A percentile compares a stretch with the other conserved stretches of the same genome.
phyloP scores from a whole-genome alignment of 2,113 vertebrate genomes.

The Anthoscopus minutus region DNA sequence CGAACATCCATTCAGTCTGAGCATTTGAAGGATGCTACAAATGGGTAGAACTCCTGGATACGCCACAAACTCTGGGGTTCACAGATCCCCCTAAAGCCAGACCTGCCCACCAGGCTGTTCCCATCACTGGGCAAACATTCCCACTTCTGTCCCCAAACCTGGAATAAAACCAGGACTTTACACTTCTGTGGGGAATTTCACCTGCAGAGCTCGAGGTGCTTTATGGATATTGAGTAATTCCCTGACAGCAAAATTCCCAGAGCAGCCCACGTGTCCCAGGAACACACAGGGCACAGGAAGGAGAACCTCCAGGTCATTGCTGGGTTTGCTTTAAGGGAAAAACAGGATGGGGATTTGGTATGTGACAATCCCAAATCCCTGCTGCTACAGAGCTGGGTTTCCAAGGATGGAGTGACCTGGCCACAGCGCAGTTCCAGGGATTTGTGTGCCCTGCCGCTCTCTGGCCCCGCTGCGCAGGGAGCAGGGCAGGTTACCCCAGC shows the following conservation, averaged over 20 bases:
- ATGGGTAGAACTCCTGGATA: not conserved
- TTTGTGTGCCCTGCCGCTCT: accelerated
- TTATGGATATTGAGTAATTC: not conserved
- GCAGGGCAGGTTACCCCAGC: accelerated
- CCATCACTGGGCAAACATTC: not conserved
- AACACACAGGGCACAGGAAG: accelerated
- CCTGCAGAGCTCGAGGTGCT: not conserved
- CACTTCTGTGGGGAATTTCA: not conserved
- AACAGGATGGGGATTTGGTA: accelerated
- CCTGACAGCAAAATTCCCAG: accelerated
- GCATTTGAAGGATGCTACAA: not conserved
- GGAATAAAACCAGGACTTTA: not conserved
- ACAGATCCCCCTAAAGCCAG: not conserved
- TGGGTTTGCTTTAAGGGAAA: not conserved
- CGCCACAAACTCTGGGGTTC: not conserved
- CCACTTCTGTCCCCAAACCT: not conserved
- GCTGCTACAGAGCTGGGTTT: not conserved
- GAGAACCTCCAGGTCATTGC: accelerated
- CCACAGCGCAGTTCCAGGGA: not conserved
- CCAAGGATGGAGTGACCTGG: accelerated
- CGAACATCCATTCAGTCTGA: not conserved
- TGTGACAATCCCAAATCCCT: not conserved
- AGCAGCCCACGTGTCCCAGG: not conserved
- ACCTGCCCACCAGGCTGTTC: conserved; percentile 6
- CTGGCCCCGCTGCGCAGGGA: not conserved